Base-by-base conservation (phyloP, 2,888 invertebrate species). In the Stictocephala bisonia region DNA sequence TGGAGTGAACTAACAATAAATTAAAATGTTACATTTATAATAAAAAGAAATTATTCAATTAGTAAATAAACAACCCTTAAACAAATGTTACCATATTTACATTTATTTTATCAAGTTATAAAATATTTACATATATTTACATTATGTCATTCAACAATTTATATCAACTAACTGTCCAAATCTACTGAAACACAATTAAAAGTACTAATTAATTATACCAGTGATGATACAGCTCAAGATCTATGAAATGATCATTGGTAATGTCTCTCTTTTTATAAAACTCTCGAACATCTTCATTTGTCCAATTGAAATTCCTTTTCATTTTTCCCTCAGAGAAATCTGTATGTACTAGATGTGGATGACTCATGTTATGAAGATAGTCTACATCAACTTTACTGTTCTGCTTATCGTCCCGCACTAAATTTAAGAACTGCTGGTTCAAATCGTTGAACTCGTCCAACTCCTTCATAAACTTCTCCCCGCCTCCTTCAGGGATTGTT, bases 151-250 rank as follows among this genome's bases (percentile, higher is more conserved):
- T n/a, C n/a, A n/a, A n/a, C n/a, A n/a, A n/a, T n/a, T n/a, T n/a
- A n/a, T n/a, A n/a, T n/a, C n/a, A n/a, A n/a, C n/a, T n/a, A n/a
- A n/a, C n/a, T n/a, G n/a, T n/a, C n/a, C n/a, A n/a, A n/a, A n/a
- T n/a, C n/a, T n/a, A n/a, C n/a, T n/a, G n/a, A n/a, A n/a, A n/a
- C n/a, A n/a, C n/a, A n/a, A n/a, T n/a, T n/a, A n/a, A n/a, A n/a
- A n/a, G n/a, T n/a, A n/a, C n/a, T n/a, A n/a, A n/a, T 60, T 13
- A 60, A 40, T 60, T 18, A 40, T 60, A 60, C 60, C 60, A 60
- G n/a, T 60, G 60, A 22, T 60, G 60, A 22, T 40, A 60, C 3
- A 60, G 40, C 40, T 60, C 35, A 1, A 60, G 40, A 22, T 60
- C 60, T 7, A 60, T 60, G n/a, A 35, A 60, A n/a, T 60, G 31